phyloP scores from a whole-genome alignment of 2,888 invertebrate species.

The Ophioninae sp. region DNA sequence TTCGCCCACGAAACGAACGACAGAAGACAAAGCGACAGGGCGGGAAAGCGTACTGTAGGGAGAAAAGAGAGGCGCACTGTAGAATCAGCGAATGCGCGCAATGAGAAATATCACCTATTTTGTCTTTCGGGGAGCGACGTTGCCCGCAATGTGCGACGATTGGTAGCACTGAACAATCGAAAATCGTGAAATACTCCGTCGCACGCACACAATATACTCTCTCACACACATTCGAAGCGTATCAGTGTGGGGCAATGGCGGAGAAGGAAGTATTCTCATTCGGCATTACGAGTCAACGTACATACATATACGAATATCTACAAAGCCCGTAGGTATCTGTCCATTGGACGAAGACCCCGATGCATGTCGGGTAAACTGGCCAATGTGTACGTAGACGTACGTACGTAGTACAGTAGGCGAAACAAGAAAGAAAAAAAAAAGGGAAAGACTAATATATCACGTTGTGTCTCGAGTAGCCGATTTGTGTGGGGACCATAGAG shows the following conservation, averaged over 20 bases:
- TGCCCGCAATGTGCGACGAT: conserved; percentile 47
- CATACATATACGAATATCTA: conserved; percentile 30
- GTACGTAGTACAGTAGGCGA: conserved; percentile 72
- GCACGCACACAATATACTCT: conserved; percentile 8
- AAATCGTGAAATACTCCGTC: conserved; percentile 62
- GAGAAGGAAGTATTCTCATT: conserved; percentile 68
- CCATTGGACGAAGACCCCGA: conserved; percentile 73
- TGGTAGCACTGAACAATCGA: conserved; percentile 68
- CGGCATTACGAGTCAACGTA: conserved; percentile 54
- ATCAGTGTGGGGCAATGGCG: conserved; percentile 17
- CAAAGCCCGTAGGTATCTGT: conserved; percentile 51
- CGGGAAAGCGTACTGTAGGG: conserved; percentile 3
- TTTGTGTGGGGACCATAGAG: conserved; percentile 16
- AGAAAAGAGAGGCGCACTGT: not conserved
- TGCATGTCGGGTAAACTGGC: conserved; percentile 75
- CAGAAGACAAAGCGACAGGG: not conserved
- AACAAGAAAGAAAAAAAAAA: conserved; percentile 42
- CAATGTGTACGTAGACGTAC: conserved; percentile 75
- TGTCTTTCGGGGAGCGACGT: not conserved
- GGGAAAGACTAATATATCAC: conserved; percentile 14
- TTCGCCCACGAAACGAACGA: not conserved
- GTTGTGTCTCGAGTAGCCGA: conserved; percentile 34
- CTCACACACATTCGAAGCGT: not conserved
- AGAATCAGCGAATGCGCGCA: conserved; percentile 5
- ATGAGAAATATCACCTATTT: not conserved